phyloP scores from a whole-genome alignment of 2,797 vertebrate species.

The Schizothorax lantsangensis region DNA sequence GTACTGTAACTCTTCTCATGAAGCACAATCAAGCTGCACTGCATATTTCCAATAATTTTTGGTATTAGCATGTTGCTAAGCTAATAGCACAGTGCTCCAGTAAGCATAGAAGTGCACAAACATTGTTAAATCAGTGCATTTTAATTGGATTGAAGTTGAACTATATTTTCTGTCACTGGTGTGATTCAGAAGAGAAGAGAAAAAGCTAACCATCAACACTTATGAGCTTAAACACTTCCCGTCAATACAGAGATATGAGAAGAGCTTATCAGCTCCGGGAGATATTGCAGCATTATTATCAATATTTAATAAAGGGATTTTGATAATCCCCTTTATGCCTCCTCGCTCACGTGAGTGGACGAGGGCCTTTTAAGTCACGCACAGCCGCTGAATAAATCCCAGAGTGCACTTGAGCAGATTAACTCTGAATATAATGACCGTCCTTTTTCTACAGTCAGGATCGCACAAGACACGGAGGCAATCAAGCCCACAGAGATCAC shows the following conservation, averaged over 20 bases:
- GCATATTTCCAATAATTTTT: not conserved
- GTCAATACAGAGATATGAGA: slow-evolving; percentile 51
- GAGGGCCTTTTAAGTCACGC: slow-evolving; percentile 38
- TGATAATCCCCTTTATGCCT: slow-evolving; percentile 52
- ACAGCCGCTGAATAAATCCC: slow-evolving; percentile 45
- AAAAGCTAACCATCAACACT: slow-evolving; percentile 24
- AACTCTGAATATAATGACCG: slow-evolving; percentile 33
- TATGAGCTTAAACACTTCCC: slow-evolving; percentile 10
- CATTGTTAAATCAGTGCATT: not conserved
- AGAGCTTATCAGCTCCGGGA: slow-evolving; percentile 16
- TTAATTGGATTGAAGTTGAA: not conserved
- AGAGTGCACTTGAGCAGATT: slow-evolving; percentile 46
- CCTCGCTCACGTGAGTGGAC: slow-evolving; percentile 34
- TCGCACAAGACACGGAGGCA: not conserved
- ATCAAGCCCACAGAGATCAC: not conserved
- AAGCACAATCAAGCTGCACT: not conserved
- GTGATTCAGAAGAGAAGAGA: not conserved
- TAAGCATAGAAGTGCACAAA: not conserved
- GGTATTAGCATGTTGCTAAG: too few species aligned
- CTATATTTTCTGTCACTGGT: not conserved
- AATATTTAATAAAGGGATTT: slow-evolving; percentile 67
- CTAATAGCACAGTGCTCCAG: not conserved
- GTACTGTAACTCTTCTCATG: not conserved
- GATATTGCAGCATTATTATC: slow-evolving; percentile 56
- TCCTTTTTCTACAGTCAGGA: slow-evolving; percentile 19